A percentile compares a stretch with the other conserved stretches of the same genome.
Evolutionary conservation across 2,888 invertebrate species (phyloP).

Genomic region (Neocrepidodera transversa): DNA sequence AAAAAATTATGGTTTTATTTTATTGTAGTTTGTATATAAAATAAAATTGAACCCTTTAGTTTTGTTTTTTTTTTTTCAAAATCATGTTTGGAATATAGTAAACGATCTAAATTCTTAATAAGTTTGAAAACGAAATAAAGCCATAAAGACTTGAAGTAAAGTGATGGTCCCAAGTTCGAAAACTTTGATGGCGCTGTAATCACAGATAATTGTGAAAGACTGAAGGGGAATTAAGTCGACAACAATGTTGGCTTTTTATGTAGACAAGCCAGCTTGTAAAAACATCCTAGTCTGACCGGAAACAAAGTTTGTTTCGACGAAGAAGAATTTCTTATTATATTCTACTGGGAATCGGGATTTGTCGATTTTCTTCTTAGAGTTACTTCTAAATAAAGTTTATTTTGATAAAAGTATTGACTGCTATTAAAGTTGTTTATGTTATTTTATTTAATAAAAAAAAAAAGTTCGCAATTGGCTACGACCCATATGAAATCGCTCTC

Average conservation of each 20-base stretch:
- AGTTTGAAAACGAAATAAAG: slow-evolving; percentile 49
- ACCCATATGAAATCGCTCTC: no score
- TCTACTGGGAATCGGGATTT: slow-evolving; percentile 42
- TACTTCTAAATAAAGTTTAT: no score
- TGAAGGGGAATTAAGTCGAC: slow-evolving; percentile 56
- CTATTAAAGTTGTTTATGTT: no score
- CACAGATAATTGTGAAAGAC: slow-evolving; percentile 58
- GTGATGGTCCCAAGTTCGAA: slow-evolving; percentile 44
- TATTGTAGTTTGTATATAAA: no score
- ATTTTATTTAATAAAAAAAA: no score
- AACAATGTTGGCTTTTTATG: slow-evolving; percentile 59
- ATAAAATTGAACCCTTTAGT: no score
- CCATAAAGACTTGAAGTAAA: slow-evolving; percentile 55
- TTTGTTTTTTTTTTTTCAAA: no score
- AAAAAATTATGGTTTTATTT: no score
- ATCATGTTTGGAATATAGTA: no score
- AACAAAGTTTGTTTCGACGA: slow-evolving; percentile 53
- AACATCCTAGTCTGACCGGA: slow-evolving; percentile 54
- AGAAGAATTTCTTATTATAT: slow-evolving; percentile 50
- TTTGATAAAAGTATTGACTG: no score
- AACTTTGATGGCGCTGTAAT: slow-evolving; percentile 60
- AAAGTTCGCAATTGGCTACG: no score
- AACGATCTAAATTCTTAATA: slow-evolving; percentile 25
- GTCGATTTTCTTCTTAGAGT: not conserved
- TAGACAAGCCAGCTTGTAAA: slow-evolving; percentile 54